Percentiles rank a stretch among this genome's conserved stretches.
phyloP scores from a whole-genome alignment of 2,888 invertebrate species.

The Drosophila acutilabella region DNA sequence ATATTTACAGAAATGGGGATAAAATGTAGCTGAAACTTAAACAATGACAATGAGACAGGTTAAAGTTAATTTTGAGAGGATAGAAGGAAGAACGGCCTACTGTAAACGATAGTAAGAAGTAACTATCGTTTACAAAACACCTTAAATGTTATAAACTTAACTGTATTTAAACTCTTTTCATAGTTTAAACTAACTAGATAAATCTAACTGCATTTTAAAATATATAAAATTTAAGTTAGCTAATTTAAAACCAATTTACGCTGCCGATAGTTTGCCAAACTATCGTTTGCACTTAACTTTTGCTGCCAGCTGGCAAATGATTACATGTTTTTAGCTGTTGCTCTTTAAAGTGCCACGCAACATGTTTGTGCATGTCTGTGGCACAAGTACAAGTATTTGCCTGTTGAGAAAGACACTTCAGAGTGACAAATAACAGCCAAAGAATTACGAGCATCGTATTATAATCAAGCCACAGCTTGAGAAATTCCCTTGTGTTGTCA shows the following conservation, averaged over 20 bases:
- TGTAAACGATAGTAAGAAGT: not conserved
- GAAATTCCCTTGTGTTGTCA: conserved; percentile 48
- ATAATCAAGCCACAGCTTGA: conserved; percentile 56
- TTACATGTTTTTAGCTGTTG: conserved; percentile 21
- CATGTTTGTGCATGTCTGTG: conserved; percentile 1
- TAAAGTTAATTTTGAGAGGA: too few species aligned
- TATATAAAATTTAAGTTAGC: not conserved
- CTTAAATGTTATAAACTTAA: too few species aligned
- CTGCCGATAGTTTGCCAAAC: not conserved
- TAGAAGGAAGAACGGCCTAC: too few species aligned
- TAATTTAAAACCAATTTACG: not conserved
- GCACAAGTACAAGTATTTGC: conserved; percentile 11
- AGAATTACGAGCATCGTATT: conserved; percentile 42
- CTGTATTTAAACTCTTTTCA: too few species aligned
- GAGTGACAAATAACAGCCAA: conserved; percentile 40
- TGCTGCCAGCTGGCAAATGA: conserved; percentile 1
- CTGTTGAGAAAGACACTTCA: conserved; percentile 23
- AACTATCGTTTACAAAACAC: too few species aligned
- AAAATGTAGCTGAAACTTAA: conserved; percentile 9
- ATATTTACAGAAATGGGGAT: conserved; percentile 5
- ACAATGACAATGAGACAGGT: too few species aligned
- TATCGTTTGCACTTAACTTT: not conserved
- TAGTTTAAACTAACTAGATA: too few species aligned
- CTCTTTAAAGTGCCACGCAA: conserved; percentile 17
- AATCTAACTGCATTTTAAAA: too few species aligned